Base-by-base conservation (phyloP, 2,113 vertebrate species). In the Prietella phreatophila region DNA sequence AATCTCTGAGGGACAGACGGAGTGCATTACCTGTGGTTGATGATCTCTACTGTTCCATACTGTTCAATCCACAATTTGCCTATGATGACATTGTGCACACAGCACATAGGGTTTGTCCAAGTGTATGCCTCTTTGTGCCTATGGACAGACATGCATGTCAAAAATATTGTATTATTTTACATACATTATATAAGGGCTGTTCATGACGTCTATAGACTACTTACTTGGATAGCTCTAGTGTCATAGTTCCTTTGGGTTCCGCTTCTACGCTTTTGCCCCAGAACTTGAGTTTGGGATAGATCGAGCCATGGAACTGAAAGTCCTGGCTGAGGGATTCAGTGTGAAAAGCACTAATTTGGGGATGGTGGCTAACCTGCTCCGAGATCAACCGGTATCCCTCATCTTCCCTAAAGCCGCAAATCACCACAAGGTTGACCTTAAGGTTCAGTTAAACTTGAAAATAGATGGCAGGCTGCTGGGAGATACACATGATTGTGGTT, bases 201-300 rank as follows among this genome's bases (percentile, higher is more conserved):
- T 85, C 5, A 58, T 60, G 36, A 7, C 22, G 25, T 3, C 6
- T 56, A 20, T n/a, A 36, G 47, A 36, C 80, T 39, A 95, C 97
- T 96, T 92, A 99, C 98, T 96, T 96, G 73, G 96, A 94, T 75
- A 99, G 94, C 93, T 99, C 97, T 94, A 99, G 93, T 0, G 98
- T 99, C 95, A 98, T 98, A 89, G 96, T 98, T 92, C 98, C 98
- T 84, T 96, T 97, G 33, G 98, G 98, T 91, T 99, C 98, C 0
- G 98, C 98, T 93, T 99, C 98, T 90, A 99, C 97, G 11, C 98
- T 99, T 94, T 99, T 99, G 1, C 97, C 98, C 98, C 98, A 99
- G 93, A 99, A 99, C 91, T 97, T 98, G 60, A 99, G 96, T 92
- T 99, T 99, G 17, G 98, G 98, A 92, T 98, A 99, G 92, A 99